phyloP scores from a whole-genome alignment of 2,113 vertebrate species.

The Pan paniscus region DNA sequence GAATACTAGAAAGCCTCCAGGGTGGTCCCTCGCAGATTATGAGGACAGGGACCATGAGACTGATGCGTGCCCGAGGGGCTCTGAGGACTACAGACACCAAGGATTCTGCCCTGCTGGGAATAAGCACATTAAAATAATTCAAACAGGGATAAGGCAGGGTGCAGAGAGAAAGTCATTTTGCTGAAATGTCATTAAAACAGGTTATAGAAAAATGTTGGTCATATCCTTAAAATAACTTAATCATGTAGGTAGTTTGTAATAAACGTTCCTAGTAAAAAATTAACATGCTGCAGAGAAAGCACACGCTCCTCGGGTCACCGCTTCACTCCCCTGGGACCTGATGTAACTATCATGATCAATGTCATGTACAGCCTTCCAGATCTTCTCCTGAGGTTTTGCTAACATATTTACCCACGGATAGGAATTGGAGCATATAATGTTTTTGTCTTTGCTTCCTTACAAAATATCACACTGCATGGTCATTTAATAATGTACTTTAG shows the following conservation, averaged over 20 bases:
- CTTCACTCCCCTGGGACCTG: background rate
- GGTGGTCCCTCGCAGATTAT: background rate
- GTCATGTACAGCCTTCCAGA: background rate
- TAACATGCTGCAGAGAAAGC: background rate
- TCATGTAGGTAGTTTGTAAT: background rate
- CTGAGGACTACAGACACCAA: background rate
- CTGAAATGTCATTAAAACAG: background rate
- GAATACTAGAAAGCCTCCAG: no score
- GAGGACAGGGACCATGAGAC: background rate
- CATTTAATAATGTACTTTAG: background rate
- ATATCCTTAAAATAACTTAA: background rate
- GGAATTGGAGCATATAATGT: background rate
- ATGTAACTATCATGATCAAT: background rate
- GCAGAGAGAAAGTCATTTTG: background rate
- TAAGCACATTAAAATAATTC: background rate
- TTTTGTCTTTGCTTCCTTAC: background rate
- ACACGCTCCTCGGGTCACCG: accelerated
- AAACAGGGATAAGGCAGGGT: background rate
- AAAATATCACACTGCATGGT: background rate
- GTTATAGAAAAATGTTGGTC: no score
- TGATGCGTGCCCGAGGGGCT: background rate
- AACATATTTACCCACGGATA: background rate
- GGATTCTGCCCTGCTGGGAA: no score
- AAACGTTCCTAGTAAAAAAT: background rate
- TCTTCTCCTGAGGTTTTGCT: background rate